Evolutionary conservation across 2,797 vertebrate genomes (phyloP).

Genomic region (Amazonetta brasiliensis): DNA sequence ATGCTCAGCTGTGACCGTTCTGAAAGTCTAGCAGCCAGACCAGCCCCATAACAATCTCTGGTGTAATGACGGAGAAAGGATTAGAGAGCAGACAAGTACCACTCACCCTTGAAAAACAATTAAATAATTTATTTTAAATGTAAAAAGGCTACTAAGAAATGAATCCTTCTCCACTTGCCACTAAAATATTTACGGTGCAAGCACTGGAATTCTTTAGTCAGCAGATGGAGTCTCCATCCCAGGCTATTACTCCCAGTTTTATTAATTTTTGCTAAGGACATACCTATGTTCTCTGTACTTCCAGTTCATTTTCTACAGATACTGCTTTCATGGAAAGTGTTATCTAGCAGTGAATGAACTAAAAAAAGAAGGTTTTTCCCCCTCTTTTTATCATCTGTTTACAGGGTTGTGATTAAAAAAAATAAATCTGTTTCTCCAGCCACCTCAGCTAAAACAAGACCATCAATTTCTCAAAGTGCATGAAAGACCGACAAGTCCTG

Average conservation of each 20-base stretch:
- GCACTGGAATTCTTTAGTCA: neutral
- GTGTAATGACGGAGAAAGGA: neutral
- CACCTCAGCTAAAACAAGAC: slow-evolving; percentile 33
- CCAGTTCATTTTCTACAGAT: neutral
- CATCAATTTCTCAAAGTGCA: slow-evolving; percentile 45
- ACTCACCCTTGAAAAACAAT: neutral
- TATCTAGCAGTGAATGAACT: neutral
- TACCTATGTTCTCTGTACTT: neutral
- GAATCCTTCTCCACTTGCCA: neutral
- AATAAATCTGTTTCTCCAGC: neutral
- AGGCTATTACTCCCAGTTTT: neutral
- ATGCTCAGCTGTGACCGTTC: neutral
- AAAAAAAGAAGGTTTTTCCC: neutral
- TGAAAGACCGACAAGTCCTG: neutral
- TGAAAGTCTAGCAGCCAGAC: neutral
- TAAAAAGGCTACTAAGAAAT: neutral
- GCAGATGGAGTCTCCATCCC: neutral
- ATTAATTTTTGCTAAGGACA: neutral
- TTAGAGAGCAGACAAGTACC: neutral
- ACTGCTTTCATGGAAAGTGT: neutral
- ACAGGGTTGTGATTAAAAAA: neutral
- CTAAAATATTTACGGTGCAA: neutral
- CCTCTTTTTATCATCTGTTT: slow-evolving; percentile 5
- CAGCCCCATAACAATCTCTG: neutral
- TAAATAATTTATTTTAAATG: slow-evolving; percentile 32